Evolutionary conservation across 2,888 invertebrate species (phyloP).

Genomic region (Unio delphinus): DNA sequence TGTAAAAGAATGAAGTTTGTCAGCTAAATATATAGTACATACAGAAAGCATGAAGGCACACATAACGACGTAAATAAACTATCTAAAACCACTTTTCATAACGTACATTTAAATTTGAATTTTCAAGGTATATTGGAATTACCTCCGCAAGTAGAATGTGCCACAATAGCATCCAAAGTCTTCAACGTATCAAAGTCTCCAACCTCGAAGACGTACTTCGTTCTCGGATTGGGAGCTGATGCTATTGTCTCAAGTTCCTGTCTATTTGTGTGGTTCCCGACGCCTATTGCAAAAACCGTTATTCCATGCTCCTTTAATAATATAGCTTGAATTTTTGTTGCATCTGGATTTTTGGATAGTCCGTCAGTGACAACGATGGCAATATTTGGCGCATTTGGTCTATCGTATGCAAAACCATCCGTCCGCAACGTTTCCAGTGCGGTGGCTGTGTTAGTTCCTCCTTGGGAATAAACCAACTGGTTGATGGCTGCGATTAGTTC

Average conservation of each 20-base stretch:
- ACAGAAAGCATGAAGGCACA: too few species aligned
- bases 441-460: constrained; percentile 26
- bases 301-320: constrained; percentile 13
- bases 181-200: constrained; percentile 19
- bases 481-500: constrained; percentile 24
- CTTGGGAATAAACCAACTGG: constrained; percentile 25
- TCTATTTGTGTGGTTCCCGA: constrained; percentile 22
- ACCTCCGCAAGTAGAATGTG: constrained; percentile 27
- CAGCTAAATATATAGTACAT: too few species aligned
- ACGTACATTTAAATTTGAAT: too few species aligned
- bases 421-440: constrained; percentile 19
- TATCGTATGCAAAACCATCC: constrained; percentile 16
- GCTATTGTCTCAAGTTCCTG: constrained; percentile 23
- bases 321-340: constrained; percentile 14
- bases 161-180: constrained; percentile 17
- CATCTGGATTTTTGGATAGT: constrained; percentile 15
- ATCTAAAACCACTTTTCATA: too few species aligned
- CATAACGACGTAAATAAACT: too few species aligned
- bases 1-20: too few species aligned
- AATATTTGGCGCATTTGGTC: constrained; percentile 17
- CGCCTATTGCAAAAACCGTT: constrained; percentile 19
- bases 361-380: constrained; percentile 31
- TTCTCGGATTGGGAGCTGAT: constrained; percentile 7
- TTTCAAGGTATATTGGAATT: constrained; percentile 1
- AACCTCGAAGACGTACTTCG: constrained; percentile 21